Conservation (phyloP, 2,888 invertebrate species). For the Drosophila seclusa region DNA sequence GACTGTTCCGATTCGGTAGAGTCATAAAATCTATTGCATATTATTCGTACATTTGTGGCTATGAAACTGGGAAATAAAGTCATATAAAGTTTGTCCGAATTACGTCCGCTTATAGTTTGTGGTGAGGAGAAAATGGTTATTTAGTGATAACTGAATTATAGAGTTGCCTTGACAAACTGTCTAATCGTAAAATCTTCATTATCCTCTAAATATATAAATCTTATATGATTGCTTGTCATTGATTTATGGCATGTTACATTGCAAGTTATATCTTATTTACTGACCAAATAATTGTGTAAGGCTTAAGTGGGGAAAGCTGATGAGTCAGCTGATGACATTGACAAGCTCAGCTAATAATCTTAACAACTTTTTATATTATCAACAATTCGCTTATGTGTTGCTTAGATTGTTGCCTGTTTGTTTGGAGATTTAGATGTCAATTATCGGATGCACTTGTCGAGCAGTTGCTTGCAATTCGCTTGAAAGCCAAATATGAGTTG, state of each 20-base stretch:
- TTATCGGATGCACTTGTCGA: constrained; percentile 5
- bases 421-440: background rate
- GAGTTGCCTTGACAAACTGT: background rate
- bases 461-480: constrained; percentile 6
- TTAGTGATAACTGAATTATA: background rate
- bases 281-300: constrained; percentile 12
- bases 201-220: background rate
- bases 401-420: background rate
- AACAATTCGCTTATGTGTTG: background rate
- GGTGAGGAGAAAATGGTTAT: too few species aligned
- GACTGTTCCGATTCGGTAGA: background rate
- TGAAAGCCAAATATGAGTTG: background rate
- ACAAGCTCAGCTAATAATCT: background rate
- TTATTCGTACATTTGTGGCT: background rate
- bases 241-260: background rate
- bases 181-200: background rate
- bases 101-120: too few species aligned
- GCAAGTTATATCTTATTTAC: constrained; percentile 26
- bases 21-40: background rate
- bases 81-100: background rate
- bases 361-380: constrained; percentile 7
- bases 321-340: constrained; percentile 23
- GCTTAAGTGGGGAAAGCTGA: background rate
- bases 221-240: background rate
- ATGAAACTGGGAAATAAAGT: background rate